These are phyloP conservation scores for Cliona cf. orientalis DNA, from an alignment of 37 sponge, comb jelly and placozoan species.

Conservation along the genomic window DNA sequence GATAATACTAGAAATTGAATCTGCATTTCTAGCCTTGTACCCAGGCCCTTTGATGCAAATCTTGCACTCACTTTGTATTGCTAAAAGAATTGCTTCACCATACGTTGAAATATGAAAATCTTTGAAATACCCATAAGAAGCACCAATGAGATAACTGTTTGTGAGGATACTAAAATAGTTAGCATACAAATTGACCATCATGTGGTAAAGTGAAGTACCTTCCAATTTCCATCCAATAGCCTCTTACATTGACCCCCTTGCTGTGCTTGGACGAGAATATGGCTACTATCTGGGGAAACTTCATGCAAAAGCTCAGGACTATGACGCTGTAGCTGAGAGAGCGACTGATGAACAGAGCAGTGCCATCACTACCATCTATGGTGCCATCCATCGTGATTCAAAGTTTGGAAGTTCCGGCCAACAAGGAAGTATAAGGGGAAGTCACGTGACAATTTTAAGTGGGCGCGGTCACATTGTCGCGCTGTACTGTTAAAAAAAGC, in stretches of 20 bases:
- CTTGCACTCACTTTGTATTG: constrained; percentile 19
- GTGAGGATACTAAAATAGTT: not conserved
- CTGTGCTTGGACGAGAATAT: constrained; percentile 19
- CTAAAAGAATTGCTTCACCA: not conserved
- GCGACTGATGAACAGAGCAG: constrained; percentile 33
- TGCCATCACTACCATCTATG: constrained; percentile 6
- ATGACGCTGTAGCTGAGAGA: constrained; percentile 53
- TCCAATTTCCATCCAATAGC: constrained; percentile 42
- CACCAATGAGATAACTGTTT: constrained; percentile 23
- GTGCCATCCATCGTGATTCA: too few relatives aligned
- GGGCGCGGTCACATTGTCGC: too few relatives aligned
- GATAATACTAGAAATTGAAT: not conserved
- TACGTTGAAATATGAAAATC: not conserved
- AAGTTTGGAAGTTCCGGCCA: too few relatives aligned
- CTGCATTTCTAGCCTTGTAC: not conserved
- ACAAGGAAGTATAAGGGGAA: too few relatives aligned
- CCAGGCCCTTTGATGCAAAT: too few relatives aligned
- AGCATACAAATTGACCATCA: not conserved
- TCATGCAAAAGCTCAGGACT: constrained; percentile 29
- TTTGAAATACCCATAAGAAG: constrained; percentile 8
- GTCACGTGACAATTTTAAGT: too few relatives aligned
- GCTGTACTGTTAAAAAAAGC: too few relatives aligned
- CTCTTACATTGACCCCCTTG: constrained; percentile 29
- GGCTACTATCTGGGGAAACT: constrained; percentile 50
- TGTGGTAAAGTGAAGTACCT: not conserved